Conservation (phyloP, 2,113 vertebrate genomes). For the Limanda limanda region DNA sequence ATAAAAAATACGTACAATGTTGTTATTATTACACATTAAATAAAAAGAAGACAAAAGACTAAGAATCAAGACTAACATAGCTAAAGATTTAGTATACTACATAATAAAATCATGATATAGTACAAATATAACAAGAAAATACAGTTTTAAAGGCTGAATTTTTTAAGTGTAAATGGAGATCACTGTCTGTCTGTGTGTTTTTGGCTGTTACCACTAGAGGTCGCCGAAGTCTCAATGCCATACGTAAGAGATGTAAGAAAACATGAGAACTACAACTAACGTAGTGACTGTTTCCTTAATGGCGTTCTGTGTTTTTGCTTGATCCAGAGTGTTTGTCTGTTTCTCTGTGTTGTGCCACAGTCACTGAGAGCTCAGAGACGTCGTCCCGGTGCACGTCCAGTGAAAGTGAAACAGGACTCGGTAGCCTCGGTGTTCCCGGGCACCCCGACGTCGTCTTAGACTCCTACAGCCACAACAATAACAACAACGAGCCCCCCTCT, state of each 20-base stretch:
- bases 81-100: background rate
- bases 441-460: constrained; percentile 66
- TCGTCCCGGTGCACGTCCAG: constrained; percentile 83
- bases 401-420: constrained; percentile 75
- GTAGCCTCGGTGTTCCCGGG: constrained; percentile 52
- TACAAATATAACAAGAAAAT: too few relatives aligned
- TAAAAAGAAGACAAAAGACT: background rate
- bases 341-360: constrained; percentile 51
- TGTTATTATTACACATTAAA: background rate
- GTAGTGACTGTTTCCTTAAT: background rate
- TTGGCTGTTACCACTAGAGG: constrained; percentile 46
- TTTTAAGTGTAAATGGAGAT: background rate
- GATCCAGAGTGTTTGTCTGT: background rate
- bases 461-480: constrained; percentile 61
- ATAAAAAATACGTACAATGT: too few relatives aligned
- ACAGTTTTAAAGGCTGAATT: too few relatives aligned
- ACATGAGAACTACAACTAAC: background rate
- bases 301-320: background rate
- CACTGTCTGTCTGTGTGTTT: background rate
- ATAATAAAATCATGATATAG: too few relatives aligned
- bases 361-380: constrained; percentile 80
- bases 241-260: background rate
- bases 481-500: constrained; percentile 57
- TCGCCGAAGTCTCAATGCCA: background rate
- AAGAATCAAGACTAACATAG: background rate